Base-by-base conservation (phyloP, 2,113 vertebrate species). In the Psittacula cyanocephala region DNA sequence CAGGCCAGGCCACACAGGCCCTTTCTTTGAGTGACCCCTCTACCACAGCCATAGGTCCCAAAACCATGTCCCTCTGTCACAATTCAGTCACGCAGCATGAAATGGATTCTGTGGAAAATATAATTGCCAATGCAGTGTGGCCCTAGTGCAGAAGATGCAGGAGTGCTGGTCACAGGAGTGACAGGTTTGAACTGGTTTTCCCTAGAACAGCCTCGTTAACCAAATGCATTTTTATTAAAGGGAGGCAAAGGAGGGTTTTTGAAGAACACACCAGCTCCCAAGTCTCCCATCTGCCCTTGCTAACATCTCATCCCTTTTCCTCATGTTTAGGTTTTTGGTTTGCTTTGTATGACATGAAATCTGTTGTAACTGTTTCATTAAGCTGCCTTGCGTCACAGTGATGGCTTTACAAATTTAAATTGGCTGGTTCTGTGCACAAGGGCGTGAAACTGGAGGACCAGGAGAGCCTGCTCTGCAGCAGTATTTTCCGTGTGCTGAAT, bases 131-230 rank as follows among this genome's bases (percentile, higher is more conserved):
- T 1, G 10, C 10, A 39, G 43, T 62, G 22, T 4, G 3, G 3
- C 17, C 15, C 20, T 69, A 0, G 2, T 0, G 1, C 3, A 8
- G 47, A 53, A 41, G 6, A 11, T 0, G 0, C 1, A 11, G 20
- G 10, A 17, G 14, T n/a, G 9, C 7, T 1, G 4, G 28, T 7
- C 16, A 19, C 17, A 59, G 11, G 16, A 72, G 7, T 12, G 29
- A 25, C 17, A 63, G 2, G 5, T 35, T 39, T 37, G 37, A 84
- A 27, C 4, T 1, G 1, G 37, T 81, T 92, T 64, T 14, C 31
- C 33, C 27, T 28, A 69, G 41, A 86, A 10, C 16, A 60, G 11
- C 8, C 8, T 46, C 9, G 33, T 43, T 33, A 52, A 55, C 13
- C 24, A 60, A 29, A 39, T 24, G 17, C 1, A 0, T 39, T 43